These are phyloP conservation scores for Heteronetta atricapilla DNA, from an alignment of 2,113 vertebrate genomes.

Conservation along the genomic window DNA sequence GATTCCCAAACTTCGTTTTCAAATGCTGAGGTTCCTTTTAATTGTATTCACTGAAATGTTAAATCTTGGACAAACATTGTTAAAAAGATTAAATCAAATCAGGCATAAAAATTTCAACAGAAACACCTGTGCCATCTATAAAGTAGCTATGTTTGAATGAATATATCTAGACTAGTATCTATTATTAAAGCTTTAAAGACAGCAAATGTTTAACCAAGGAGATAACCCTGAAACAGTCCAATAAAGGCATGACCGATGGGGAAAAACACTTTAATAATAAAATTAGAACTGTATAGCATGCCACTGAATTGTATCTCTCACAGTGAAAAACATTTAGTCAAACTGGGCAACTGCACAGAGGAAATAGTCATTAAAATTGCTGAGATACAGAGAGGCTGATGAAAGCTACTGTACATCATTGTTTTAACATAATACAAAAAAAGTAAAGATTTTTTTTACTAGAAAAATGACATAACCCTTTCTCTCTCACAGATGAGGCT, in stretches of 20 bases:
- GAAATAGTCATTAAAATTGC: background rate
- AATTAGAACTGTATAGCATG: background rate
- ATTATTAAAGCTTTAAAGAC: background rate
- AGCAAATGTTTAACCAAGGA: constrained; percentile 18
- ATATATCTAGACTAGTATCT: background rate
- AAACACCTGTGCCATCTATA: constrained; percentile 40
- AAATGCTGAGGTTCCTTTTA: constrained; percentile 21
- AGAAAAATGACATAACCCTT: background rate
- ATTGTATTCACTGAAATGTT: constrained; percentile 50
- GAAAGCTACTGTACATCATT: background rate
- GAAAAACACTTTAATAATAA: background rate
- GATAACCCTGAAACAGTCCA: background rate
- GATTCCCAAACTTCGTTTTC: constrained; percentile 29
- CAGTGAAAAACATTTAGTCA: background rate
- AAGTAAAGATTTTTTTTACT: background rate
- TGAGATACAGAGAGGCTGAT: background rate
- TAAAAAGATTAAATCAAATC: constrained; percentile 53
- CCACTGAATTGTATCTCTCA: background rate
- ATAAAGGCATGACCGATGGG: background rate
- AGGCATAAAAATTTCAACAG: constrained; percentile 5
- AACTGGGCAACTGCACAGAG: background rate
- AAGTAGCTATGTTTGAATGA: background rate
- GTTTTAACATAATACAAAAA: background rate
- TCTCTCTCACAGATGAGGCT: background rate
- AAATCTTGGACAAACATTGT: constrained; percentile 36